Percentiles rank a stretch among this genome's conserved stretches.
phyloP scores from a whole-genome alignment of 2,113 vertebrate genomes.

The Rhinichthys klamathensis region DNA sequence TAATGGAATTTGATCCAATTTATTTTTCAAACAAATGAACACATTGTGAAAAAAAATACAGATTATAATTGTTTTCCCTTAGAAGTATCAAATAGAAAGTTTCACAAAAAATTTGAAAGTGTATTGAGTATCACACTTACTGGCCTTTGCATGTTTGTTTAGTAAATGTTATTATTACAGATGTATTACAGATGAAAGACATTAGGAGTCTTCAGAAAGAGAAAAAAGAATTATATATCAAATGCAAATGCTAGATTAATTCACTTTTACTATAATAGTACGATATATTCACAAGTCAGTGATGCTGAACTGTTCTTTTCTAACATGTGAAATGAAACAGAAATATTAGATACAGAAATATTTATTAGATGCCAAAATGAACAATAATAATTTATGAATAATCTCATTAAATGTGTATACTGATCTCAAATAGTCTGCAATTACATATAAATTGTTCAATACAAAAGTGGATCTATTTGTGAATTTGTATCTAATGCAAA shows the following conservation, averaged over 20 bases:
- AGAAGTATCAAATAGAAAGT: too few relatives aligned
- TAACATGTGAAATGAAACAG: background rate
- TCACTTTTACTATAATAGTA: background rate
- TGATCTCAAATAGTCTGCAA: background rate
- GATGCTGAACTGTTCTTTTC: background rate
- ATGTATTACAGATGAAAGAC: background rate
- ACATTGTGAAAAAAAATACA: background rate
- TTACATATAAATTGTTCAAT: background rate
- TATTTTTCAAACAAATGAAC: background rate
- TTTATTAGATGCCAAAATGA: background rate
- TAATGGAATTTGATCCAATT: too few relatives aligned
- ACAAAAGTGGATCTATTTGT: background rate
- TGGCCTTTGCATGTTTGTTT: background rate
- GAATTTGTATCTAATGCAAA: background rate
- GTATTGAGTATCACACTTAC: background rate
- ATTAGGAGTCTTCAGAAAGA: background rate
- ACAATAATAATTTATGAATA: background rate
- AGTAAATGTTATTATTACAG: background rate
- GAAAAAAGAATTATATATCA: background rate
- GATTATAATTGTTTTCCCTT: background rate
- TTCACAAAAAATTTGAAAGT: too few relatives aligned
- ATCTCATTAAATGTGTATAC: background rate
- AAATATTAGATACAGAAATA: background rate
- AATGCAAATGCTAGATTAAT: background rate
- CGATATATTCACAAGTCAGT: background rate